A percentile compares a stretch with the other conserved stretches of the same genome.
phyloP scores from a whole-genome alignment of 2,888 invertebrate species.

The Vesta saturnalis region DNA sequence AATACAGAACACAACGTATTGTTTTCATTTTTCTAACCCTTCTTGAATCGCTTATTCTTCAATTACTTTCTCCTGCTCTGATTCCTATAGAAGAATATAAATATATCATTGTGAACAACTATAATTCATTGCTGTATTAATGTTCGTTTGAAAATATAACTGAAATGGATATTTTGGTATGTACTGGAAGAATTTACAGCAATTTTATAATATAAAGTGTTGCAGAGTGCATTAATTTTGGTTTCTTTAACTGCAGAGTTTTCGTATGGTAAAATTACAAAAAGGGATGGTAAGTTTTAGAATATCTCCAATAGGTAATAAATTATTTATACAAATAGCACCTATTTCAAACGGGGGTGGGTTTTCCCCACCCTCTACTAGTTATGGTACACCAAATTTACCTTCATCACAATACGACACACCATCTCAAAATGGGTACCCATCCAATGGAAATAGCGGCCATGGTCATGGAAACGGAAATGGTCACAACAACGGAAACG shows the following conservation, averaged over 20 bases:
- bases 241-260: not conserved
- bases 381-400: constrained; percentile 56
- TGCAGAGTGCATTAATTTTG: not conserved
- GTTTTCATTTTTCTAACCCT: not conserved
- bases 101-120: not conserved
- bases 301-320: not conserved
- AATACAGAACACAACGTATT: not conserved
- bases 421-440: constrained; percentile 21
- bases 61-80: not conserved
- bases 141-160: not conserved
- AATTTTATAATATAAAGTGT: not conserved
- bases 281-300: not conserved
- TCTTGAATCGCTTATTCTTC: not conserved
- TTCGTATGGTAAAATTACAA: not conserved
- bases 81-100: not conserved
- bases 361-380: constrained; percentile 69
- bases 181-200: not conserved
- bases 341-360: constrained; percentile 54
- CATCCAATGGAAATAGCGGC: not conserved
- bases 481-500: constrained; percentile 7
- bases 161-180: not conserved
- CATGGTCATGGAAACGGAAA: constrained; percentile 16
- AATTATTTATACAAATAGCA: not conserved
- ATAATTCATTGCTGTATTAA: not conserved
- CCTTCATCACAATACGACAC: constrained; percentile 56